Evolutionary conservation across 2,888 invertebrate genomes (phyloP).

Genomic region (Lissocephala sabroskyi): DNA sequence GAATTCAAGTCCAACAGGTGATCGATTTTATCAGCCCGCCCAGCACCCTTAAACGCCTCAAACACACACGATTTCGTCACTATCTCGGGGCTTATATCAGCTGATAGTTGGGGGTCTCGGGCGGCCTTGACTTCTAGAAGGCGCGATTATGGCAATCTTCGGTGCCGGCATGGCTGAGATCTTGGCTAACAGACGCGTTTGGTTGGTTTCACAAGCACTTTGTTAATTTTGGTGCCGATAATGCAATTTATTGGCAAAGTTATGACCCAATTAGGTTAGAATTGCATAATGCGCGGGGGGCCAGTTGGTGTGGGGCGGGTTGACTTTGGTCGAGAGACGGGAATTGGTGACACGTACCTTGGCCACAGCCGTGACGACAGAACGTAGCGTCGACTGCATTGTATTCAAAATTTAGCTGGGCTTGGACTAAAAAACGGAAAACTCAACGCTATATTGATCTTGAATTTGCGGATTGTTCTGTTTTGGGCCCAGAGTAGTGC

Average conservation of each 20-base stretch:
- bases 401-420: conserved; percentile 16
- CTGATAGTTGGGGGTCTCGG: conserved; percentile 29
- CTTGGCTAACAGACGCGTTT: background rate
- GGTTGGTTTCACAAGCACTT: background rate
- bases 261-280: conserved; percentile 34
- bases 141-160: conserved; percentile 7
- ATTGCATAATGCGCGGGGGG: conserved; percentile 69
- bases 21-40: background rate
- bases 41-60: no score
- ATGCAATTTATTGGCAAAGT: conserved; percentile 2
- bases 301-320: no score
- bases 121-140: conserved; percentile 35
- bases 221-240: background rate
- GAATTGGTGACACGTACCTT: conserved; percentile 44
- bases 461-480: no score
- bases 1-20: background rate
- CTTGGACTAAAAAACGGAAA: conserved; percentile 10
- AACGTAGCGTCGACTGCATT: conserved; percentile 66
- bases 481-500: no score
- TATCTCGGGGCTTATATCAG: conserved; percentile 24
- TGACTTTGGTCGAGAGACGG: no score
- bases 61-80: no score
- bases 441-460: conserved; percentile 34
- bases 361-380: conserved; percentile 41
- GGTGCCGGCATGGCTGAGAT: background rate